A percentile compares a stretch with the other conserved stretches of the same genome.
These are phyloP conservation scores for Lasiurus borealis DNA, from an alignment of 2,113 vertebrate genomes.

Conservation along the genomic window DNA sequence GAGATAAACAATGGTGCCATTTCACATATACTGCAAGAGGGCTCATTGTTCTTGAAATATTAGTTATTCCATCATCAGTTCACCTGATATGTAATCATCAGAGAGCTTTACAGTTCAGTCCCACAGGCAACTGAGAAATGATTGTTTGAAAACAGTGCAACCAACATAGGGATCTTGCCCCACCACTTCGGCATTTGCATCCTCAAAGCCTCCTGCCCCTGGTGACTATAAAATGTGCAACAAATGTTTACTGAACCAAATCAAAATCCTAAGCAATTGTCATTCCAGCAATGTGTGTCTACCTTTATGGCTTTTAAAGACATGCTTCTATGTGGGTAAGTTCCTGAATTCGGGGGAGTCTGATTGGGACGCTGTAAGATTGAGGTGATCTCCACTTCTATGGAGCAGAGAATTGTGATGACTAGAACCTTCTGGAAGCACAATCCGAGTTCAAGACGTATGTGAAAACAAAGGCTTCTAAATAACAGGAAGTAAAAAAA, in stretches of 20 bases:
- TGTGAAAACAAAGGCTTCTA: conserved; percentile 21
- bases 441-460: background rate
- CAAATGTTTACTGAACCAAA: conserved; percentile 38
- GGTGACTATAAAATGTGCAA: background rate
- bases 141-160: conserved; percentile 53
- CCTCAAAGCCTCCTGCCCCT: background rate
- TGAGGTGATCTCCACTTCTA: background rate
- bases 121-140: conserved; percentile 60
- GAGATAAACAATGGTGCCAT: conserved; percentile 54
- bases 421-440: background rate
- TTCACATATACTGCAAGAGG: conserved; percentile 37
- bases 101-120: conserved; percentile 66
- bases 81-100: conserved; percentile 62
- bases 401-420: background rate
- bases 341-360: background rate
- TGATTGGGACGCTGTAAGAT: background rate
- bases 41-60: conserved; percentile 69
- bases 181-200: background rate
- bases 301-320: conserved; percentile 58
- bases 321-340: conserved; percentile 51
- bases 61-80: conserved; percentile 41
- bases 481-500: background rate
- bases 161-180: background rate
- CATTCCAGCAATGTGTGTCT: background rate
- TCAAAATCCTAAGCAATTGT: conserved; percentile 27